phyloP scores from a whole-genome alignment of 2,113 vertebrate species.

The Anoura caudifer region DNA sequence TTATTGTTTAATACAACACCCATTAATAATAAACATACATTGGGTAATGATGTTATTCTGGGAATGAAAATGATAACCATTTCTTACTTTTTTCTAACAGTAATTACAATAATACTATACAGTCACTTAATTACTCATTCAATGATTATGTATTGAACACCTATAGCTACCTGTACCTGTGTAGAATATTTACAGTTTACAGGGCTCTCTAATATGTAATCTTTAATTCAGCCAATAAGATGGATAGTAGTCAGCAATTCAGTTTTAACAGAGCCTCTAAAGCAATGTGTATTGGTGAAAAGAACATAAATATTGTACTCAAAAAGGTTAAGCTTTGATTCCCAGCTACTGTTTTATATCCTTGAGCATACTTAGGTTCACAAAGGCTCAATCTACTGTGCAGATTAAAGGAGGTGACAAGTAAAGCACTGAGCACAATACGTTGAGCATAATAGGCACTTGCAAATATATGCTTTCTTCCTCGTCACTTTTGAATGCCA shows the following conservation, averaged over 20 bases:
- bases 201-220: not conserved
- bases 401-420: constrained; percentile 30
- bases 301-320: constrained; percentile 20
- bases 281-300: not conserved
- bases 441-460: constrained; percentile 25
- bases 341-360: constrained; percentile 23
- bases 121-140: not conserved
- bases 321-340: constrained; percentile 34
- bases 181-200: not conserved
- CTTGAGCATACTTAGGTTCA: constrained; percentile 26
- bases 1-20: not conserved
- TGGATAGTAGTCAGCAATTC: not conserved
- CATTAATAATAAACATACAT: not conserved
- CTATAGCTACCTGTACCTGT: not conserved
- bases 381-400: constrained; percentile 26
- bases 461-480: not conserved
- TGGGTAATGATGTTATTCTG: not conserved
- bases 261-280: not conserved
- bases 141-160: not conserved
- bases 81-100: not conserved
- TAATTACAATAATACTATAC: not conserved
- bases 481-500: not conserved
- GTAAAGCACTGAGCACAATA: constrained; percentile 22
- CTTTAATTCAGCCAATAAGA: not conserved
- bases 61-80: not conserved